Evolutionary conservation across 2,888 invertebrate species (phyloP).

Genomic region (Dione vanillae): DNA sequence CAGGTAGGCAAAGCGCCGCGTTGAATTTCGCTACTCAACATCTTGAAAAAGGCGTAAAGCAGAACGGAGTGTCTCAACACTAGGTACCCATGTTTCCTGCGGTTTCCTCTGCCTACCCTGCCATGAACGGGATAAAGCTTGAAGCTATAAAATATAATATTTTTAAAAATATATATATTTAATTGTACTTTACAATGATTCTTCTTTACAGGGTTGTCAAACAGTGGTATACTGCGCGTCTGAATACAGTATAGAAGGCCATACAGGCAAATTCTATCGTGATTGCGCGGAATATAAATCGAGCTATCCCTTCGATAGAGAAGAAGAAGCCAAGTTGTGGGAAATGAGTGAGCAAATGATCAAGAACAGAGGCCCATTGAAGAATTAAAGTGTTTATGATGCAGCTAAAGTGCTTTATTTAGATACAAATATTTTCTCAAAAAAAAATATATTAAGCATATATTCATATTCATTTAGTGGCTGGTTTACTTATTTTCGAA

Average conservation of each 20-base stretch:
- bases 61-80: too few relatives aligned
- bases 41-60: too few relatives aligned
- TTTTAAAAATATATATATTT: too few relatives aligned
- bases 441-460: too few relatives aligned
- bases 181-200: not conserved
- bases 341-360: slow-evolving; percentile 85
- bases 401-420: not conserved
- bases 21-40: too few relatives aligned
- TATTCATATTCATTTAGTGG: too few relatives aligned
- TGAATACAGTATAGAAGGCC: slow-evolving; percentile 82
- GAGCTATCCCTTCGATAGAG: slow-evolving; percentile 85
- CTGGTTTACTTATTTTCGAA: too few relatives aligned
- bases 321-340: slow-evolving; percentile 88
- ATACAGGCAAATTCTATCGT: slow-evolving; percentile 90
- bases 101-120: too few relatives aligned
- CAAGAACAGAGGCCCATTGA: slow-evolving; percentile 69
- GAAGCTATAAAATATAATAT: too few relatives aligned
- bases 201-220: slow-evolving; percentile 88
- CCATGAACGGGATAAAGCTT: too few relatives aligned
- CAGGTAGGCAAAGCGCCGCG: too few relatives aligned
- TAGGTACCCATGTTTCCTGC: too few relatives aligned
- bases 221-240: slow-evolving; percentile 91
- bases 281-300: slow-evolving; percentile 88
- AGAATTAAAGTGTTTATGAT: slow-evolving; percentile 41
- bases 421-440: not conserved